Percentiles rank a stretch among this genome's conserved stretches.
Evolutionary conservation across 2,113 vertebrate genomes (phyloP).

Genomic region (Coturnix japonica): DNA sequence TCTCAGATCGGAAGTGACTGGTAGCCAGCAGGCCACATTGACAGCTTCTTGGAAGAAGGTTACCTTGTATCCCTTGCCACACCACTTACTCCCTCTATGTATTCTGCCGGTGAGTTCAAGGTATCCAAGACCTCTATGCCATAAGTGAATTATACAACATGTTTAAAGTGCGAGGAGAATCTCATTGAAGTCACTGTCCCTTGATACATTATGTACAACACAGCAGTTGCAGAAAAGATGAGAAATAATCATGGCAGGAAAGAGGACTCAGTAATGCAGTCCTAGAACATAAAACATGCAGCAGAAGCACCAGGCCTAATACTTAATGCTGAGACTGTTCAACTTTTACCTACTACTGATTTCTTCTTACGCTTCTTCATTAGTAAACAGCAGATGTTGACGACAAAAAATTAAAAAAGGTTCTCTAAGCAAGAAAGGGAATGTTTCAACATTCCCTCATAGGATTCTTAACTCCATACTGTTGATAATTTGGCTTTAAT

Average conservation of each 20-base stretch:
- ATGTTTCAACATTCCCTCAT: slow-evolving; percentile 35
- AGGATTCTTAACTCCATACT: slow-evolving; percentile 11
- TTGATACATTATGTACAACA: background rate
- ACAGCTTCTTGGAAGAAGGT: too few species aligned
- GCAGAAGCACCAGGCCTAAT: background rate
- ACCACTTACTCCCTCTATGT: background rate
- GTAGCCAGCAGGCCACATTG: background rate
- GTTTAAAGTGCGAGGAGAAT: background rate
- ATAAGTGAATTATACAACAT: rapidly evolving
- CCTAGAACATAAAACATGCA: background rate
- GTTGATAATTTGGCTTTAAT: background rate
- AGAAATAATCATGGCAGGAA: background rate
- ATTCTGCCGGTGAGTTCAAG: background rate
- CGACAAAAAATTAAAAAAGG: background rate
- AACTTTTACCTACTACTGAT: background rate
- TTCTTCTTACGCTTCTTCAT: background rate
- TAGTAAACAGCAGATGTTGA: slow-evolving; percentile 40
- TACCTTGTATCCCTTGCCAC: rapidly evolving
- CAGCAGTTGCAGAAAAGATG: background rate
- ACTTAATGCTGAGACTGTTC: background rate
- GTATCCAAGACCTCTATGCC: background rate
- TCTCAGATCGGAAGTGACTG: background rate
- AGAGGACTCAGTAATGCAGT: background rate
- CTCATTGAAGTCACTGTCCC: rapidly evolving
- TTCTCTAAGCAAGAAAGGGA: background rate